phyloP scores from a whole-genome alignment of 2,113 vertebrate genomes.

The Phoxinus phoxinus region DNA sequence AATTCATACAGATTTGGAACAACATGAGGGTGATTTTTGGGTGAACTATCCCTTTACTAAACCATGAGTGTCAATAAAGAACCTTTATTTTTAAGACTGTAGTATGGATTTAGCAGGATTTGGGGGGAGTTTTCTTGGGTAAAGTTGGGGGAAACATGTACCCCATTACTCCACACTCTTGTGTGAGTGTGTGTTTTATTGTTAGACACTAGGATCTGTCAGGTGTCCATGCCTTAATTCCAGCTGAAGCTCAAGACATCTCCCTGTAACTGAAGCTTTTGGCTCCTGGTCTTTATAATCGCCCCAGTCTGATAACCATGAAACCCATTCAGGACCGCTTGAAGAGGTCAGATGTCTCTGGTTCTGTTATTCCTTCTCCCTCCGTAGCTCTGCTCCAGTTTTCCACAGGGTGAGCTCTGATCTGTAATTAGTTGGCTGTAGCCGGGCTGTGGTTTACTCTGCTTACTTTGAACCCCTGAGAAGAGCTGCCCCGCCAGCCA shows the following conservation, averaged over 20 bases:
- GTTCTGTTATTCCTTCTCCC: not conserved
- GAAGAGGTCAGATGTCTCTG: conserved; percentile 16
- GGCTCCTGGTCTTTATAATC: conserved; percentile 43
- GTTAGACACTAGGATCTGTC: not conserved
- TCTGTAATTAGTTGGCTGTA: conserved; percentile 47
- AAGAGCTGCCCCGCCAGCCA: not conserved
- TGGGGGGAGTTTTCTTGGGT: too few species aligned
- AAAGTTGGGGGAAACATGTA: not conserved
- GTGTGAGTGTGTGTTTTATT: not conserved
- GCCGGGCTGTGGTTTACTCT: conserved; percentile 25
- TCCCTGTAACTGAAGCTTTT: conserved; percentile 53
- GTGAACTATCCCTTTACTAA: too few species aligned
- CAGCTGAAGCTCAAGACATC: conserved; percentile 15
- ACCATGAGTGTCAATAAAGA: too few species aligned
- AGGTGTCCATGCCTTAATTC: not conserved
- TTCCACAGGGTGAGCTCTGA: conserved; percentile 33
- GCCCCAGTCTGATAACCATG: conserved; percentile 51
- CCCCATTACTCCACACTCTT: not conserved
- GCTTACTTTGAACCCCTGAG: conserved; percentile 31
- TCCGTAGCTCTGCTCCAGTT: conserved; percentile 4
- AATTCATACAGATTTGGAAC: too few species aligned
- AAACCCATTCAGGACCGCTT: conserved; percentile 39
- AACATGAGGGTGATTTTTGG: too few species aligned
- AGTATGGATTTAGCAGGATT: too few species aligned
- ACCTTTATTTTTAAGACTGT: too few species aligned